phyloP scores from a whole-genome alignment of 2,797 vertebrate species.

The Melanotaenia parkinsoni region DNA sequence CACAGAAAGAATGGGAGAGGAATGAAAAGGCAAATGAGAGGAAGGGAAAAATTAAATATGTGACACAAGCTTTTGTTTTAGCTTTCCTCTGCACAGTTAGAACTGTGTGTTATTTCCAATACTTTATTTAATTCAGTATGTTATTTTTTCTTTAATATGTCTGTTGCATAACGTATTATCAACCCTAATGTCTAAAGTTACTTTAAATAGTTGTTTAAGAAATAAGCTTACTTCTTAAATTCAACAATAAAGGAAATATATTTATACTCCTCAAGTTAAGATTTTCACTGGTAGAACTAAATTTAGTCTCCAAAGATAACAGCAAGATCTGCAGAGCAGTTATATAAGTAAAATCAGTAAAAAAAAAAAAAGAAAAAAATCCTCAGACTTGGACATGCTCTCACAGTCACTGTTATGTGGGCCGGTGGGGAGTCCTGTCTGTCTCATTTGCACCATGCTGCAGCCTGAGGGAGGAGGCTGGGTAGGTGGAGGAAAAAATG shows the following conservation, averaged over 20 bases:
- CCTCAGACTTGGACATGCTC: not conserved
- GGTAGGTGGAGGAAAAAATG: slow-evolving; percentile 40
- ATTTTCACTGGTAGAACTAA: not conserved
- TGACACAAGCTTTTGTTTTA: not conserved
- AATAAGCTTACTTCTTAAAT: no score
- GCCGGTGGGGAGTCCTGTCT: slow-evolving; percentile 54
- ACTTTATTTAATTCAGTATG: not conserved
- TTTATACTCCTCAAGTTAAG: no score
- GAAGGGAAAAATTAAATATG: not conserved
- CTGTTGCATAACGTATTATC: not conserved
- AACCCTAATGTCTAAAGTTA: not conserved
- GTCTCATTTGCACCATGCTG: slow-evolving; percentile 48
- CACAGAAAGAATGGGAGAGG: slow-evolving; percentile 3
- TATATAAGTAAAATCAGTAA: slow-evolving; percentile 37
- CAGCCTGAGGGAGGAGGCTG: slow-evolving; percentile 47
- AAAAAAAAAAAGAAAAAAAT: slow-evolving; percentile 10
- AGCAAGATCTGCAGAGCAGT: slow-evolving; percentile 18
- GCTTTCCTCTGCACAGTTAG: not conserved
- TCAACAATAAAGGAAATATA: no score
- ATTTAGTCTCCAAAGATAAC: slow-evolving; percentile 7
- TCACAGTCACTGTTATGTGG: slow-evolving; percentile 39
- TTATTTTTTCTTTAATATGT: not conserved
- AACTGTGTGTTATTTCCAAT: not conserved
- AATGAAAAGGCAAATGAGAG: not conserved
- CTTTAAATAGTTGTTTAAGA: not conserved